Evolutionary conservation across 2,113 vertebrate genomes (phyloP), one percentile per base, ranked within the genome.

Genomic region (Lampris megalopsis): DNA sequence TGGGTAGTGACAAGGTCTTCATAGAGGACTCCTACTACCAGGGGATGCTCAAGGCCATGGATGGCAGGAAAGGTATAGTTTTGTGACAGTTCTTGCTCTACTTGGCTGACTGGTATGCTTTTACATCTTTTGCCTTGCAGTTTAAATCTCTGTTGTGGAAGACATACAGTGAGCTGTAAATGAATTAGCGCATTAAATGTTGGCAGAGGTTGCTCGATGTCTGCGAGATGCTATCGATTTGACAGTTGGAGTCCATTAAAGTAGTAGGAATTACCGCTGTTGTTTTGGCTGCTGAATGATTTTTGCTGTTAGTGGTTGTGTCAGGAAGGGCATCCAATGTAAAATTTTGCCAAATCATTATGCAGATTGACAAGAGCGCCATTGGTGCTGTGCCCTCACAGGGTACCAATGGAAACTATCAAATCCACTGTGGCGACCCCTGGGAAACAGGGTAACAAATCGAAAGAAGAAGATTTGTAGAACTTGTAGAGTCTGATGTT

Each of bases 1-100:
- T 83, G 71, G 69, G 89, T 3, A 94, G 93, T 73, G 93, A 94
- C 9, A 56, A 59, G 41, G 92, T 94, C 68, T 95, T 93, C 70
- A 42, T 87, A 42, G 92, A 94, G 24, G 92, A 94, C 5, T 45
- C 73, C 38, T 71, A 52, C 64, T 90, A 88, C 70, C 90, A 93
- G 64, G 88, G 86, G 38, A 71, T 79, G 77, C 92, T 95, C 40
- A 87, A 3, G 58, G 48, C 90, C 71, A 90, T 54, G 67, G 91
- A 91, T 6, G 36, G 62, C 88, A 92, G 83, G 76, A 95, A 94
- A 94, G 94, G 94, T 94, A 93, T 86, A 70, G 59, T 57, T 62
- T 2, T 4, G 1, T 1, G 3, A 0, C 4, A 8, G 7, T 45
- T 1, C 47, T 63, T 13, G n/a, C 4, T 13, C 47, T 5, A 1